Conservation (phyloP, 2,797 vertebrate species). For the Gymnodraco acuticeps region DNA sequence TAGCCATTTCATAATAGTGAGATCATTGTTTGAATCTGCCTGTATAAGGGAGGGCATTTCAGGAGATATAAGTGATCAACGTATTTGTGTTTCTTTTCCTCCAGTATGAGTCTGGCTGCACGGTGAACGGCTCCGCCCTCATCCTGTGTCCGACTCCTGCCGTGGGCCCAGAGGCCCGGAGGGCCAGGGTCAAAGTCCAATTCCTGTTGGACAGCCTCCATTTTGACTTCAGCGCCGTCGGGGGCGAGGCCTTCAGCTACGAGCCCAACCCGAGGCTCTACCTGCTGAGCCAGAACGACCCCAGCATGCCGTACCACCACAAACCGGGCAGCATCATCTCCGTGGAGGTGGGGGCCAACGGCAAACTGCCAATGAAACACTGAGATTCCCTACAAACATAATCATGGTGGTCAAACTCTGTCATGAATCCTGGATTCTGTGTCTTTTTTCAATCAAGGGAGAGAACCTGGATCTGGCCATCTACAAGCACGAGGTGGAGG, state of each 20-base stretch:
- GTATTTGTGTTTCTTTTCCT: neutral
- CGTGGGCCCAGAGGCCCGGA: constrained; percentile 84
- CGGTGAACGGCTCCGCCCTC: constrained; percentile 89
- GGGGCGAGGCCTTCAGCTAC: constrained; percentile 89
- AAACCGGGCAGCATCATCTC: constrained; percentile 97
- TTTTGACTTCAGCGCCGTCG: constrained; percentile 90
- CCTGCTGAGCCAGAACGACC: constrained; percentile 89
- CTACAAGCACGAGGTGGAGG: constrained; percentile 95
- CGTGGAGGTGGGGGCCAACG: constrained; percentile 88
- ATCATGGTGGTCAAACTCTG: too few species aligned
- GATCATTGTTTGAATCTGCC: too few species aligned
- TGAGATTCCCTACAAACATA: too few species aligned
- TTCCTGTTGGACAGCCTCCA: constrained; percentile 94
- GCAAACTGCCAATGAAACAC: too few species aligned
- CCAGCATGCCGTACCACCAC: constrained; percentile 91
- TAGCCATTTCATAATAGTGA: too few species aligned
- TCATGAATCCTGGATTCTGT: neutral
- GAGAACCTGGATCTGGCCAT: constrained; percentile 95
- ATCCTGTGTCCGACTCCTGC: constrained; percentile 91
- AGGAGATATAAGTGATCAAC: too few species aligned
- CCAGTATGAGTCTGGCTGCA: constrained; percentile 91
- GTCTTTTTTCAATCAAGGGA: constrained; percentile 81
- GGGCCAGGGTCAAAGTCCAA: constrained; percentile 87
- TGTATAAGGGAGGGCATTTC: too few species aligned
- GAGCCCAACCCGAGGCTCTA: constrained; percentile 90